Evolutionary conservation across 1,140 invertebrate genomes (phyloP).

Genomic region (Pseudachorutes palmiensis): DNA sequence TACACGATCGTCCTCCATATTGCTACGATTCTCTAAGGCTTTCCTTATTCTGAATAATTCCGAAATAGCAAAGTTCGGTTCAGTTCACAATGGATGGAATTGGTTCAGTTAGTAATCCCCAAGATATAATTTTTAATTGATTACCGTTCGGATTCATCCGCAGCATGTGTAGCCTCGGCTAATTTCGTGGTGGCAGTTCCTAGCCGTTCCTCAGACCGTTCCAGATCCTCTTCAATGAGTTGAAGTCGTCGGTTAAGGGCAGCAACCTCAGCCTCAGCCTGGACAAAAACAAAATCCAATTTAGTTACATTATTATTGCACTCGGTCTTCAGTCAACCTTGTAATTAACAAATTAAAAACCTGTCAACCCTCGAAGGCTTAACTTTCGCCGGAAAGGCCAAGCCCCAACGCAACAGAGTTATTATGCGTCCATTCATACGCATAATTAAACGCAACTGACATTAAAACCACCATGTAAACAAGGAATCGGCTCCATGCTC

Average conservation of each 20-base stretch:
- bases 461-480: not conserved
- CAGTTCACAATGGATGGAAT: not conserved
- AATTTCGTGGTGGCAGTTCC: slow-evolving; percentile 93
- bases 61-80: not conserved
- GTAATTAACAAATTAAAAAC: no score
- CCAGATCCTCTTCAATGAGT: slow-evolving; percentile 95
- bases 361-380: no score
- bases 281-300: slow-evolving; percentile 41
- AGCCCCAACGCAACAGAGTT: no score
- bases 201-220: slow-evolving; percentile 94
- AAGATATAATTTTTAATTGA: slow-evolving; percentile 12
- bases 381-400: no score
- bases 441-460: no score
- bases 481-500: not conserved
- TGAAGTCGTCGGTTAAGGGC: slow-evolving; percentile 97
- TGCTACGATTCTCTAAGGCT: slow-evolving; percentile 94
- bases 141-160: slow-evolving; percentile 99
- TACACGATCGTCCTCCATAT: slow-evolving; percentile 97
- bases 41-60: slow-evolving; percentile 79
- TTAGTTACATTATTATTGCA: no score
- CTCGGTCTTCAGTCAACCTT: no score
- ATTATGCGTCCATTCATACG: no score
- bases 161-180: slow-evolving; percentile 96
- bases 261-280: slow-evolving; percentile 97
- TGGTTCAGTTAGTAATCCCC: not conserved